Conservation (phyloP, 2,113 vertebrate genomes). For the Pholis gunnellus region DNA sequence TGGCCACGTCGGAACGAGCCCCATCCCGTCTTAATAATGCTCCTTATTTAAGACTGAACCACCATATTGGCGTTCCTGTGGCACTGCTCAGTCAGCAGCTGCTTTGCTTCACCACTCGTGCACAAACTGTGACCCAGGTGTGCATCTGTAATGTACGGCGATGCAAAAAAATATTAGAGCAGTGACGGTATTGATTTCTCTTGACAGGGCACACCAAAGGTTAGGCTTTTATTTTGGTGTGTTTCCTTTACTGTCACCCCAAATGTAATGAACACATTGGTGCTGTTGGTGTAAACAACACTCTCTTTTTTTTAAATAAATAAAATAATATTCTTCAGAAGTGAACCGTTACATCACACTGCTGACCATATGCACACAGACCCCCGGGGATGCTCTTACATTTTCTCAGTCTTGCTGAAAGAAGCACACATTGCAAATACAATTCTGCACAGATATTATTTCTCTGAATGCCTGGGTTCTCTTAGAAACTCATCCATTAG, state of each 20-base stretch:
- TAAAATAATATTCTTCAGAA: constrained; percentile 36
- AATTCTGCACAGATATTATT: constrained; percentile 39
- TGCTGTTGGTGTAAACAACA: not conserved
- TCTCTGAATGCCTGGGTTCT: not conserved
- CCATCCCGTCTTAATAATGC: constrained; percentile 37
- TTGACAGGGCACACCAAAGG: not conserved
- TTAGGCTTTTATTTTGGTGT: not conserved
- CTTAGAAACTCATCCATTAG: constrained; percentile 14
- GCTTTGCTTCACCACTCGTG: constrained; percentile 33
- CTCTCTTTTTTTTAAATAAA: not conserved
- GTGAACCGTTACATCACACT: constrained; percentile 48
- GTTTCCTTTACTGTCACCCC: not conserved
- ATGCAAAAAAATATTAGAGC: not conserved
- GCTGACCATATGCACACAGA: constrained; percentile 40
- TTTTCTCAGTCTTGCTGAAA: constrained; percentile 51
- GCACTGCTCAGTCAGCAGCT: constrained; percentile 42
- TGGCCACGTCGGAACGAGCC: constrained; percentile 25
- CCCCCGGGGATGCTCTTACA: constrained; percentile 49
- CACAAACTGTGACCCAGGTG: constrained; percentile 41
- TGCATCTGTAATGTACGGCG: constrained; percentile 5
- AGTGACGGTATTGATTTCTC: not conserved
- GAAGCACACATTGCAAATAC: constrained; percentile 41
- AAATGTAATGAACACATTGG: not conserved
- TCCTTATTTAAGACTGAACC: constrained; percentile 49
- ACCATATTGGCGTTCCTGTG: constrained; percentile 13